These are phyloP conservation scores for Xylophagus ater DNA, from an alignment of 2,888 invertebrate species.

Conservation along the genomic window DNA sequence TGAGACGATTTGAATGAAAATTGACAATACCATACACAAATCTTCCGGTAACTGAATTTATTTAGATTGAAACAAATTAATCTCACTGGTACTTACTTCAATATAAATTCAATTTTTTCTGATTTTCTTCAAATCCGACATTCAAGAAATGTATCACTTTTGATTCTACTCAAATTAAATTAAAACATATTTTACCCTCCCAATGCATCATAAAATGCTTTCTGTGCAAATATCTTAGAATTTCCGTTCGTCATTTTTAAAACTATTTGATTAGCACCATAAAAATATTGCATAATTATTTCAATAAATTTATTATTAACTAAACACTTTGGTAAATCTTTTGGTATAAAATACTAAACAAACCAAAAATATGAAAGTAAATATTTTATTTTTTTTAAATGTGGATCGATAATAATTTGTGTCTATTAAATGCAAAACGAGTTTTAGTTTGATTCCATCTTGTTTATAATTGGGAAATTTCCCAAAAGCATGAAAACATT, in stretches of 20 bases:
- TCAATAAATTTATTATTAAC: conserved; percentile 26
- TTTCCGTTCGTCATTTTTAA: conserved; percentile 21
- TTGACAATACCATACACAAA: too few relatives aligned
- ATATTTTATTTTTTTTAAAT: neutral
- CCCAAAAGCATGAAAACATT: too few relatives aligned
- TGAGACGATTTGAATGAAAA: too few relatives aligned
- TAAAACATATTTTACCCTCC: conserved; percentile 25
- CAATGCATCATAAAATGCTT: conserved; percentile 32
- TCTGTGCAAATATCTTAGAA: conserved; percentile 22
- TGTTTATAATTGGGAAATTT: too few relatives aligned
- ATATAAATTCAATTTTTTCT: too few relatives aligned
- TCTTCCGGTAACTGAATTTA: too few relatives aligned
- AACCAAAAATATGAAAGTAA: neutral
- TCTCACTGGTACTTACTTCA: too few relatives aligned
- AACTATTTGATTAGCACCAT: conserved; percentile 28
- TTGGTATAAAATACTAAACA: conserved; percentile 29
- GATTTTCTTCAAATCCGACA: too few relatives aligned
- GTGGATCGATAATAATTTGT: neutral
- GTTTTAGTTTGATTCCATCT: too few relatives aligned
- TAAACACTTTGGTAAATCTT: conserved; percentile 24
- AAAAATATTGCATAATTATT: conserved; percentile 32
- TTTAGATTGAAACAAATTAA: too few relatives aligned
- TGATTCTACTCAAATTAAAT: neutral
- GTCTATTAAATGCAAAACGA: too few relatives aligned
- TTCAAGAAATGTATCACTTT: too few relatives aligned